Evolutionary conservation across 2,113 vertebrate species (phyloP).

Genomic region (Rhabdomys dilectus): DNA sequence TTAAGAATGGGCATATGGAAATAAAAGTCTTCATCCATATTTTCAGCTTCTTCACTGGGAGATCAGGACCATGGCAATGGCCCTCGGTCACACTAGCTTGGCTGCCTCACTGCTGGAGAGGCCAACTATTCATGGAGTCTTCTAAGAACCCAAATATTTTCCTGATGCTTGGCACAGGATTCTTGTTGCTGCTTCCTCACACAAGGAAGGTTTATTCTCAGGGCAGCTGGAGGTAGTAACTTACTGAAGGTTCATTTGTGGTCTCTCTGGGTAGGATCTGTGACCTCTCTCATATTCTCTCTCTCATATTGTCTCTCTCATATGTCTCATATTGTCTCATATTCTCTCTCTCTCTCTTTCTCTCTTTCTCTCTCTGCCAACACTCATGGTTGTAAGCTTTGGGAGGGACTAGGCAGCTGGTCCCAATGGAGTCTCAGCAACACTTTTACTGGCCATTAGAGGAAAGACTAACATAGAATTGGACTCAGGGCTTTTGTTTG

Average conservation of each 20-base stretch:
- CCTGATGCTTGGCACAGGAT: constrained; percentile 66
- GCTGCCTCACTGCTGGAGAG: not conserved
- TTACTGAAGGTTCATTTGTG: constrained; percentile 31
- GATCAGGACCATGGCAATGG: constrained; percentile 1
- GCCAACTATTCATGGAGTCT: constrained; percentile 17
- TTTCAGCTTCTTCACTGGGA: not conserved
- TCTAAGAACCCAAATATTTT: constrained; percentile 66
- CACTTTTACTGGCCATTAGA: not conserved
- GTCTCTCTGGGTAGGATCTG: constrained; percentile 48
- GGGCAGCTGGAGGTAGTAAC: constrained; percentile 45
- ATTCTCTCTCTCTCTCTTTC: not conserved
- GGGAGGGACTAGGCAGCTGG: constrained; percentile 42
- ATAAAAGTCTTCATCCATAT: not conserved
- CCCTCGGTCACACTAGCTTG: constrained; percentile 41
- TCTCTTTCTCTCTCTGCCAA: not conserved
- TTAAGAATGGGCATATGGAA: constrained; percentile 33
- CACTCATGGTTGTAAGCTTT: not conserved
- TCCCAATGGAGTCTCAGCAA: not conserved
- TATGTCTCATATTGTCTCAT: not conserved
- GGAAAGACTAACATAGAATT: constrained; percentile 43
- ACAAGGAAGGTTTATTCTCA: constrained; percentile 51
- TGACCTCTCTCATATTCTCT: not conserved
- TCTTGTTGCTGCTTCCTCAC: constrained; percentile 1
- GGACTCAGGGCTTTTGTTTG: constrained; percentile 61
- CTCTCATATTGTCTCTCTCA: not conserved